Evolutionary conservation across 1,140 invertebrate genomes (phyloP).

Genomic region (Pseudomyrmex gracilis): DNA sequence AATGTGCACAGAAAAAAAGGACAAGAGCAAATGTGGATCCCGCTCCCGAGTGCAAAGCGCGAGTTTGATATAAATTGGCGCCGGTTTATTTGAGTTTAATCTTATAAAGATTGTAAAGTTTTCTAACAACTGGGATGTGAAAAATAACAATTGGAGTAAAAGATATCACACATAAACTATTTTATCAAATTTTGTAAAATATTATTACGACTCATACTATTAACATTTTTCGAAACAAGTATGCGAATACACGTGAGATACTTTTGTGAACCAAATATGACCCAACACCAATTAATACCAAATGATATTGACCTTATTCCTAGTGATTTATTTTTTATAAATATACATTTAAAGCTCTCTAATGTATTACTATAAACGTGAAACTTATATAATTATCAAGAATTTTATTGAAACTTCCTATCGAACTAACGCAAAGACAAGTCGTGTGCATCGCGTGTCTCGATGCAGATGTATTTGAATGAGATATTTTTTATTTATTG

Average conservation of each 20-base stretch:
- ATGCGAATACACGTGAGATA: background rate
- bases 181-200: slow-evolving; percentile 18
- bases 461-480: background rate
- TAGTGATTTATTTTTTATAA: slow-evolving; percentile 55
- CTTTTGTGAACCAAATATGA: slow-evolving; percentile 74
- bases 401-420: background rate
- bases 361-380: slow-evolving; percentile 49
- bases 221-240: slow-evolving; percentile 4
- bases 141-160: slow-evolving; percentile 12
- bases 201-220: slow-evolving; percentile 10
- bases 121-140: slow-evolving; percentile 43
- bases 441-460: background rate
- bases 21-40: slow-evolving; percentile 38
- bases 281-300: slow-evolving; percentile 79
- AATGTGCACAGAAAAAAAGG: slow-evolving; percentile 40
- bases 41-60: slow-evolving; percentile 72
- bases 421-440: background rate
- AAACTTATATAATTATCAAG: slow-evolving; percentile 18
- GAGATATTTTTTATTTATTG: background rate
- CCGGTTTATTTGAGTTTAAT: slow-evolving; percentile 48
- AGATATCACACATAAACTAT: slow-evolving; percentile 2
- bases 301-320: slow-evolving; percentile 66
- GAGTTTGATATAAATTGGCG: slow-evolving; percentile 76
- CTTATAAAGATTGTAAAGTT: slow-evolving; percentile 39
- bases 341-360: slow-evolving; percentile 65